Evolutionary conservation across 2,113 vertebrate genomes (phyloP), one percentile per base, ranked within the genome.

Genomic region (Buteo buteo): DNA sequence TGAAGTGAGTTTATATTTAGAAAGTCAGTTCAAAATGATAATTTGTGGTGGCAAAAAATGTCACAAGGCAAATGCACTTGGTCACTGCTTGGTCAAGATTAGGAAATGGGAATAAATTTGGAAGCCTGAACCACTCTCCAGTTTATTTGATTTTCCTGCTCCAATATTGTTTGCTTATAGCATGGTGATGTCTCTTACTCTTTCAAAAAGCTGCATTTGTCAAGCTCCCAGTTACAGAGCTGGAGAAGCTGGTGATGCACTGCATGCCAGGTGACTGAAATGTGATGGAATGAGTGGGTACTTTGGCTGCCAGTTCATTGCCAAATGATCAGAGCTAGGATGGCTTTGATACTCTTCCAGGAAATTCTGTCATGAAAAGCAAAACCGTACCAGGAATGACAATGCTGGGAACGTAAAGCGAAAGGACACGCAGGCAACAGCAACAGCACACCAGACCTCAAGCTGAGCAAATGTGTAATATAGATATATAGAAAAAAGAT

Each of bases 341-440:
- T 1, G 8, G 67, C 89, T 97, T 94, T 95, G 92, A 89, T 89
- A 70, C 28, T 38, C 74, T 81, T 94, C 88, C 86, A 86, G 88
- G 86, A 96, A 96, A 96, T 84, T 86, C 77, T 89, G 83, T 73
- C 93, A 91, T 50, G 77, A 82, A 95, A 94, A 96, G 90, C 82
- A 96, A 76, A 94, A 45, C 69, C 3, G 4, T 69, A 95, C 57
- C 86, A 73, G 67, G 84, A 82, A 78, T 77, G 86, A 94, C 91
- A 91, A 36, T 81, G 80, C 80, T 93, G 86, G 70, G 70, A 93
- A 96, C 2, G 7, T 32, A 59, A 74, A 94, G 76, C 29, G 34
- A 72, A 72, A 71, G 57, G 65, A 82, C 50, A 54, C 2, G 0
- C 38, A 83, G 44, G 47, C 71, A 93, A 52, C 31, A 42, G 45